A percentile compares a stretch with the other conserved stretches of the same genome.
phyloP scores from a whole-genome alignment of 1,140 invertebrate genomes.

The Kradibia gibbosae region DNA sequence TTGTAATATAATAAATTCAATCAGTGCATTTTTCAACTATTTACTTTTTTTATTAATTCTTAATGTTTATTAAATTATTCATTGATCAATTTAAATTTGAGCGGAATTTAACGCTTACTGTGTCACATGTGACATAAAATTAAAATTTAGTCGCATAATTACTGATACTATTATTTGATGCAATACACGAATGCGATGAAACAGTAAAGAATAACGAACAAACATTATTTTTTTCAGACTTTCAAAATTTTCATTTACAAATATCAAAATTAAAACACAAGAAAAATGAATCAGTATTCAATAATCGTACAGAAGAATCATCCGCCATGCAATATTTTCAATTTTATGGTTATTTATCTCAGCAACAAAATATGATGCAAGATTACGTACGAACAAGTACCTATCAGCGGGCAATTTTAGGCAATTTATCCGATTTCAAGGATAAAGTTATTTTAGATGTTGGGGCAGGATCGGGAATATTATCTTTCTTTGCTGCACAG shows the following conservation, averaged over 20 bases:
- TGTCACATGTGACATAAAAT: too few relatives aligned
- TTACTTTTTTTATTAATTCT: too few relatives aligned
- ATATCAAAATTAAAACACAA: slow-evolving; percentile 85
- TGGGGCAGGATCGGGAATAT: slow-evolving; percentile 96
- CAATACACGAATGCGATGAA: too few relatives aligned
- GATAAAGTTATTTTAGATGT: slow-evolving; percentile 97
- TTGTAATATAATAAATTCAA: too few relatives aligned
- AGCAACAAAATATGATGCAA: slow-evolving; percentile 99
- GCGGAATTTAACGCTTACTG: too few relatives aligned
- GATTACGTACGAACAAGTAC: slow-evolving; percentile 99
- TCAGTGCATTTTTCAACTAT: too few relatives aligned
- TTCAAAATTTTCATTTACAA: slow-evolving; percentile 83
- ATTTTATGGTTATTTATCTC: slow-evolving; percentile 98
- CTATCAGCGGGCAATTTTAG: slow-evolving; percentile 96
- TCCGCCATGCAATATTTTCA: slow-evolving; percentile 98
- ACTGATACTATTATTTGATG: too few relatives aligned
- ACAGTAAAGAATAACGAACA: too few relatives aligned
- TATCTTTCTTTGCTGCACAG: slow-evolving; percentile 99
- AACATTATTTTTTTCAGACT: slow-evolving; percentile 73
- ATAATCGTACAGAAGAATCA: slow-evolving; percentile 96
- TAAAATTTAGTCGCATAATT: too few relatives aligned
- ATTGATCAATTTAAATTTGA: too few relatives aligned
- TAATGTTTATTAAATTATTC: too few relatives aligned
- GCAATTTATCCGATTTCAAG: slow-evolving; percentile 94
- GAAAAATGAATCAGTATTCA: slow-evolving; percentile 89